Evolutionary conservation across 2,113 vertebrate species (phyloP), one percentile per base, ranked within the genome.

Genomic region (Mesoclemmys tuberculata): DNA sequence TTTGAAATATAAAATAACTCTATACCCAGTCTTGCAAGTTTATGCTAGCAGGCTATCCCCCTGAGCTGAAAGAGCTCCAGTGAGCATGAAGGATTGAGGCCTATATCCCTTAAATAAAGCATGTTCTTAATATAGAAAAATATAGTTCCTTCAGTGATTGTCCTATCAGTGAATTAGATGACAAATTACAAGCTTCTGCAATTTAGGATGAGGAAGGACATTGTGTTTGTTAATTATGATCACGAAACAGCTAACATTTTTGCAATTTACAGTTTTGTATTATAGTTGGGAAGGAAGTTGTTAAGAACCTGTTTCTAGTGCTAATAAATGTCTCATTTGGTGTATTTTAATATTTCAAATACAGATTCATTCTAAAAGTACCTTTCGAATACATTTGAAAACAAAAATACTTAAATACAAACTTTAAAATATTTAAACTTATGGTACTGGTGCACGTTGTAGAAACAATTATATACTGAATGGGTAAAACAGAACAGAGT

Each of bases 401-500:
- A 68, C 64, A 93, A 86, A 92, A 93, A 94, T 85, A 90, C 48
- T 89, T 1, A 87, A 92, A 78, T 88, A 93, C 84, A 93, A 93
- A 88, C 51, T 91, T 95, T 68, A 49, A 94, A 97, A 93, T 94
- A 90, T 93, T 4, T 80, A 46, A 94, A 80, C 83, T 41, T 88
- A 74, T 68, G 94, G 86, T 93, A 92, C 11, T 64, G 87, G 79
- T 96, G 96, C 83, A 82, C 80, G 93, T 95, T 89, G 56, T 84
- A 87, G 89, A 93, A 97, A 95, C 89, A 93, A 71, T 88, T 96
- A 96, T 82, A 96, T 97, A 95, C 86, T 94, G 94, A 95, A 92
- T 82, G 94, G 96, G 92, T 96, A 87, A 96, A 97, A 87, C 88
- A 96, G 86, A 96, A 95, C 89, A 96, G 90, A 95, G 94, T 91